Percentiles rank a stretch among this genome's conserved stretches.
Evolutionary conservation across 2,113 vertebrate genomes (phyloP).

Genomic region (Etia nguti): DNA sequence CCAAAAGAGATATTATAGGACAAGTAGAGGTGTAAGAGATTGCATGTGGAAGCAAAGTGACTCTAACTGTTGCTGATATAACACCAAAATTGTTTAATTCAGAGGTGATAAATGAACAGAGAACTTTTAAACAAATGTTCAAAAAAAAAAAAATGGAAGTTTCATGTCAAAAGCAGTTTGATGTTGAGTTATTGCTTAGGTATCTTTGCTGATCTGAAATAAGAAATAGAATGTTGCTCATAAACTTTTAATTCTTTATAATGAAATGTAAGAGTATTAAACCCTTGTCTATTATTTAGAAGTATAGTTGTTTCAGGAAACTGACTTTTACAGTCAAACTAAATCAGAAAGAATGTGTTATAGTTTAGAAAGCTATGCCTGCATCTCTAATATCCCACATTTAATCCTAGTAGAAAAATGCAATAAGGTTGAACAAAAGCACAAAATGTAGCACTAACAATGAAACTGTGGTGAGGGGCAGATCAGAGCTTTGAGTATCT

Average conservation of each 20-base stretch:
- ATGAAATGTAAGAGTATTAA: neutral
- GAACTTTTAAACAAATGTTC: neutral
- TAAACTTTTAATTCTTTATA: neutral
- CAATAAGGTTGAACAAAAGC: neutral
- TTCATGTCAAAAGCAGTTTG: neutral
- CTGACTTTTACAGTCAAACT: rapidly evolving
- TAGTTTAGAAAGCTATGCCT: rapidly evolving
- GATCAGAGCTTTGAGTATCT: neutral
- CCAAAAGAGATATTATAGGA: neutral
- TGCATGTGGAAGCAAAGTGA: neutral
- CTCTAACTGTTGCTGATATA: neutral
- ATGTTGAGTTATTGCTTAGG: neutral
- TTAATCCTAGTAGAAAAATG: neutral
- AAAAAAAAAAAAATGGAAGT: neutral
- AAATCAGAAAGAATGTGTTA: neutral
- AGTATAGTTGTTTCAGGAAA: neutral
- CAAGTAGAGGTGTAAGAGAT: neutral
- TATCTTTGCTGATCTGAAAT: neutral
- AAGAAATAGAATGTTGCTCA: neutral
- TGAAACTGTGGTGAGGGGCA: neutral
- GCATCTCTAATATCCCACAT: neutral
- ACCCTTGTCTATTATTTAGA: neutral
- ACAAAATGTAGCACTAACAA: neutral
- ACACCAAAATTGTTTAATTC: neutral
- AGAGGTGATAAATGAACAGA: neutral